Conservation (phyloP, 2,113 vertebrate genomes). For the Heloderma charlesbogerti region DNA sequence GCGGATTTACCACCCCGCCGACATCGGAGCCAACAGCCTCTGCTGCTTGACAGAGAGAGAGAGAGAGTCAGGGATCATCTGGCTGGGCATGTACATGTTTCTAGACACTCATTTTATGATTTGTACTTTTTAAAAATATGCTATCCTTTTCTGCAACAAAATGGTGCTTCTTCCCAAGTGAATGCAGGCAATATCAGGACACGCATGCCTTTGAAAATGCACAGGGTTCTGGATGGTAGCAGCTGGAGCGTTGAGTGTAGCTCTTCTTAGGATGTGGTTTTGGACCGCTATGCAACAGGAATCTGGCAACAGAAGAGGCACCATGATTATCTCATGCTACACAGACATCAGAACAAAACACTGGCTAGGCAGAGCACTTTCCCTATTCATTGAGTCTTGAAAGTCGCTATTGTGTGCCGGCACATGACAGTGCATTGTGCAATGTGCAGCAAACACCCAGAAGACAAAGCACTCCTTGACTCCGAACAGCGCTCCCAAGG, state of each 20-base stretch:
- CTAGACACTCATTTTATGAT: no score
- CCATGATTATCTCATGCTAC: neutral
- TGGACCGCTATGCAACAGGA: neutral
- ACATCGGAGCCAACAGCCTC: no score
- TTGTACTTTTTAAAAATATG: no score
- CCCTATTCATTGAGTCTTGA: constrained; percentile 26
- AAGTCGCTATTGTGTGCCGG: constrained; percentile 56
- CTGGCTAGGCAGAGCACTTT: constrained; percentile 6
- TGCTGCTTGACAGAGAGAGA: no score
- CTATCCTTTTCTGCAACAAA: no score
- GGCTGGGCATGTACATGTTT: no score
- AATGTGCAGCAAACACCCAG: constrained; percentile 37
- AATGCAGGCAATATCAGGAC: no score
- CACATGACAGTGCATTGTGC: neutral
- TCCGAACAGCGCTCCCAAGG: neutral
- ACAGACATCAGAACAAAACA: constrained; percentile 19
- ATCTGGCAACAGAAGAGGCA: neutral
- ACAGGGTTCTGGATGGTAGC: neutral
- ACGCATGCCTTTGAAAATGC: neutral
- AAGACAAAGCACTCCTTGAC: constrained; percentile 18
- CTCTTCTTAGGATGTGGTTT: no score
- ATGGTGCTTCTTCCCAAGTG: neutral
- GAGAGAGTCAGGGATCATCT: no score
- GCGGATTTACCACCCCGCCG: no score
- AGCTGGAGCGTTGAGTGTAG: no score